Conservation (phyloP, 2,113 vertebrate species). For the Megaceryle torquata region DNA sequence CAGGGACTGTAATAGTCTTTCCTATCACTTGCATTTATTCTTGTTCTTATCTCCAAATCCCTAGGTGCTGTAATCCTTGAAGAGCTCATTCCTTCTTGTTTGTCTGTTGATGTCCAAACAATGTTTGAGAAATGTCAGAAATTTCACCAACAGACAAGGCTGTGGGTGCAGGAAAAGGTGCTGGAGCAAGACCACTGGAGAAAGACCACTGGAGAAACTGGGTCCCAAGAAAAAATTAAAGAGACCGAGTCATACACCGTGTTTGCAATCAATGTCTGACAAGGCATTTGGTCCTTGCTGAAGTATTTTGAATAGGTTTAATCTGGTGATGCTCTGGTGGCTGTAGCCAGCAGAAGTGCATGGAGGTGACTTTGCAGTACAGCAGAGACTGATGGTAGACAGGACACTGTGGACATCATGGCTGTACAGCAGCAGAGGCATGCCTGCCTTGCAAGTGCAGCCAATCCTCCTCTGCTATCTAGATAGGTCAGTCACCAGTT, state of each 20-base stretch:
- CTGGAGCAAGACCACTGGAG: not conserved
- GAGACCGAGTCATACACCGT: not conserved
- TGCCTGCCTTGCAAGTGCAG: not conserved
- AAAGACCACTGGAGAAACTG: not conserved
- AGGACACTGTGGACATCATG: not conserved
- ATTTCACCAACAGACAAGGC: not conserved
- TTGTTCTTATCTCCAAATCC: not conserved
- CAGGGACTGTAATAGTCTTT: not conserved
- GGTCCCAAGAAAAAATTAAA: not conserved
- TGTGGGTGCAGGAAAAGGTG: not conserved
- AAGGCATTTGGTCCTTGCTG: not conserved
- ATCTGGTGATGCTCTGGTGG: not conserved
- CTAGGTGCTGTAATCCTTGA: not conserved
- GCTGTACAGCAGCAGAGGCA: not conserved
- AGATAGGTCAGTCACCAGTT: not conserved
- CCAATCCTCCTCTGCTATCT: not conserved
- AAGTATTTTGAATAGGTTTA: not conserved
- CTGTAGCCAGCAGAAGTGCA: not conserved
- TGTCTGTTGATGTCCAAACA: not conserved
- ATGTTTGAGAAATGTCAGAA: not conserved
- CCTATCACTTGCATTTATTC: not conserved
- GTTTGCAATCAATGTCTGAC: not conserved
- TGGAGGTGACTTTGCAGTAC: no score
- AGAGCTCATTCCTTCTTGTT: not conserved
- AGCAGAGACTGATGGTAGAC: rapidly evolving